Conservation (phyloP, 1,140 invertebrate species). For the Euura lappo region DNA sequence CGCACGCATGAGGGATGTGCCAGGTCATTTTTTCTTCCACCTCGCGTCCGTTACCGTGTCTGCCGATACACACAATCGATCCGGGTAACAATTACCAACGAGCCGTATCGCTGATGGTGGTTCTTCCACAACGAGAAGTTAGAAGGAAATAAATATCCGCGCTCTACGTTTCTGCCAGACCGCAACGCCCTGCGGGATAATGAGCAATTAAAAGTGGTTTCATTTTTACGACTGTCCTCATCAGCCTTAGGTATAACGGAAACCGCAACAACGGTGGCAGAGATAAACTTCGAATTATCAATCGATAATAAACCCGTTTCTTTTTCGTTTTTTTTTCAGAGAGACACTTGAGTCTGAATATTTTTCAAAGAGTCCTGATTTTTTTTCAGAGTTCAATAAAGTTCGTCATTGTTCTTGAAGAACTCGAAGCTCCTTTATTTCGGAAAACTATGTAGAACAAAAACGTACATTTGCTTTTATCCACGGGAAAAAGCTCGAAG, state of each 20-base stretch:
- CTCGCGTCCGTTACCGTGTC: not conserved
- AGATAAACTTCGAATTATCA: not conserved
- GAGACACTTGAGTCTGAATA: too few species aligned
- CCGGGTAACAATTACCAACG: not conserved
- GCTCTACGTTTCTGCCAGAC: too few species aligned
- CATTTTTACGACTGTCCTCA: not conserved
- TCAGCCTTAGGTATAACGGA: not conserved
- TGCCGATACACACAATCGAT: not conserved
- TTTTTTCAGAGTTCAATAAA: too few species aligned
- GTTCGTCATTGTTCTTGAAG: too few species aligned
- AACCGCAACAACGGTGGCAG: not conserved
- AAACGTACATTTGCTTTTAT: not conserved
- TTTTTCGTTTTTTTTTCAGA: not conserved
- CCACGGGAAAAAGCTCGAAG: not conserved
- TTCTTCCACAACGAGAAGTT: not conserved
- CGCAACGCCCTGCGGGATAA: not conserved
- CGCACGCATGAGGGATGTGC: too few species aligned
- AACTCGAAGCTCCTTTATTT: too few species aligned
- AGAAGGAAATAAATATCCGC: not conserved
- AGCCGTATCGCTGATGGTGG: not conserved
- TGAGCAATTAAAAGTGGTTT: not conserved
- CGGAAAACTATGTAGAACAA: too few species aligned
- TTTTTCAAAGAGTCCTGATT: too few species aligned
- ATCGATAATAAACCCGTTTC: not conserved
- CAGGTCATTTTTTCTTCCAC: too few species aligned